Evolutionary conservation across 2,888 invertebrate genomes (phyloP).

Genomic region (Lasioglossum zephyrum): DNA sequence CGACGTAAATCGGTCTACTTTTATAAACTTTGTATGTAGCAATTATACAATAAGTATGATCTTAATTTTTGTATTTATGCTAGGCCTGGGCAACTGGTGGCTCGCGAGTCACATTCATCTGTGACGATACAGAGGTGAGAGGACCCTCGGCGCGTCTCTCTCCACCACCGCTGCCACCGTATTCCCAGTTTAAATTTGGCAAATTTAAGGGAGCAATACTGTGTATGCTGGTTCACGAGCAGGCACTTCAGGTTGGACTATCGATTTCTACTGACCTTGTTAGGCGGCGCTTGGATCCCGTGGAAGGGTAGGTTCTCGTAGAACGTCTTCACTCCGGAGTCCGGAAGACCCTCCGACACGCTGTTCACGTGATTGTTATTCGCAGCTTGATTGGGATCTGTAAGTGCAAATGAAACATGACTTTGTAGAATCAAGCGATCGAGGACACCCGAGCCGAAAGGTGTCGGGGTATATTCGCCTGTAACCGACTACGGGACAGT

Average conservation of each 20-base stretch:
- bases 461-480: background rate
- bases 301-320: slow-evolving; percentile 98
- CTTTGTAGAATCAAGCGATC: slow-evolving; percentile 27
- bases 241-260: background rate
- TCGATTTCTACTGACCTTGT: slow-evolving; percentile 89
- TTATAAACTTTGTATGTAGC: background rate
- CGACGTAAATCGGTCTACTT: background rate
- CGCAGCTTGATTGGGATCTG: slow-evolving; percentile 82
- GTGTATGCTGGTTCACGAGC: background rate
- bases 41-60: background rate
- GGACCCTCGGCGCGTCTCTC: too few species aligned
- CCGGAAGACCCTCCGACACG: slow-evolving; percentile 89
- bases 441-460: slow-evolving; percentile 16
- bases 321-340: slow-evolving; percentile 91
- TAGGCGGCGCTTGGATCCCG: slow-evolving; percentile 96
- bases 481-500: slow-evolving; percentile 16
- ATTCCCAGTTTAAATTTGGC: background rate
- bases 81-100: too few species aligned
- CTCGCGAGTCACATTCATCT: too few species aligned
- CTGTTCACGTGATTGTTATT: slow-evolving; percentile 83
- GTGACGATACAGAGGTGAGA: too few species aligned
- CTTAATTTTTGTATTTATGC: background rate
- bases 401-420: slow-evolving; percentile 66
- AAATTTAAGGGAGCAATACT: background rate
- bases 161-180: too few species aligned